Percentiles rank a stretch among this genome's conserved stretches.
Conservation (phyloP, 1,140 invertebrate genomes). For the Mactra quadrangularis region DNA sequence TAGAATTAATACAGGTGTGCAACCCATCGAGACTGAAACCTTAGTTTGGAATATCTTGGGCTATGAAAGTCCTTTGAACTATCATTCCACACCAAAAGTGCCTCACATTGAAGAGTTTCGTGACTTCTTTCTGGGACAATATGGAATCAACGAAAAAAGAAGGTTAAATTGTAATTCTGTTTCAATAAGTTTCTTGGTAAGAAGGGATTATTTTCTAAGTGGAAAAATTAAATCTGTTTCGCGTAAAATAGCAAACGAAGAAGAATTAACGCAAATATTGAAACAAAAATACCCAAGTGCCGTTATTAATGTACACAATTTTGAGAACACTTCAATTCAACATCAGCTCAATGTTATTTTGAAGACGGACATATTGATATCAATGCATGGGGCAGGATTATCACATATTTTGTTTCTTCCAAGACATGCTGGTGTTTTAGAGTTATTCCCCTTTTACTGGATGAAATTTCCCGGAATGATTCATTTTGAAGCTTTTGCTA, state of each 20-base stretch:
- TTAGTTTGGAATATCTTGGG: constrained; percentile 78
- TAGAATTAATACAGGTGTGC: constrained; percentile 54
- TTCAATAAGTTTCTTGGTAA: constrained; percentile 78
- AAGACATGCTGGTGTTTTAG: constrained; percentile 96
- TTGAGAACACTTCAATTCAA: constrained; percentile 74
- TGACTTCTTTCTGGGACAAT: constrained; percentile 75
- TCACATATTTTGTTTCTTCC: constrained; percentile 97
- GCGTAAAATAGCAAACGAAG: constrained; percentile 79
- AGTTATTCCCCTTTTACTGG: constrained; percentile 88
- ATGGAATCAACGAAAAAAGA: constrained; percentile 40
- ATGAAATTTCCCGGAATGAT: constrained; percentile 55
- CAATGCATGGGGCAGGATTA: constrained; percentile 98
- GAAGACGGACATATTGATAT: constrained; percentile 96
- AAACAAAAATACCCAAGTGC: constrained; percentile 39
- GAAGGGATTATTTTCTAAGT: constrained; percentile 80
- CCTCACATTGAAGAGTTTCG: constrained; percentile 79
- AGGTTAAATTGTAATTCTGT: constrained; percentile 72
- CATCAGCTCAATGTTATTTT: constrained; percentile 74
- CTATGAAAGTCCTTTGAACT: constrained; percentile 78
- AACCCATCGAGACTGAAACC: constrained; percentile 58
- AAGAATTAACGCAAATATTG: constrained; percentile 69
- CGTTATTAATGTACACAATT: constrained; percentile 69
- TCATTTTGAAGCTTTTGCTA: constrained; percentile 77
- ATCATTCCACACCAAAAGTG: constrained; percentile 60
- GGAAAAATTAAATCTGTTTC: constrained; percentile 77